A percentile compares a stretch with the other conserved stretches of the same genome.
These are phyloP conservation scores for Capreolus pygargus DNA, from an alignment of 2,113 vertebrate species.

Conservation along the genomic window DNA sequence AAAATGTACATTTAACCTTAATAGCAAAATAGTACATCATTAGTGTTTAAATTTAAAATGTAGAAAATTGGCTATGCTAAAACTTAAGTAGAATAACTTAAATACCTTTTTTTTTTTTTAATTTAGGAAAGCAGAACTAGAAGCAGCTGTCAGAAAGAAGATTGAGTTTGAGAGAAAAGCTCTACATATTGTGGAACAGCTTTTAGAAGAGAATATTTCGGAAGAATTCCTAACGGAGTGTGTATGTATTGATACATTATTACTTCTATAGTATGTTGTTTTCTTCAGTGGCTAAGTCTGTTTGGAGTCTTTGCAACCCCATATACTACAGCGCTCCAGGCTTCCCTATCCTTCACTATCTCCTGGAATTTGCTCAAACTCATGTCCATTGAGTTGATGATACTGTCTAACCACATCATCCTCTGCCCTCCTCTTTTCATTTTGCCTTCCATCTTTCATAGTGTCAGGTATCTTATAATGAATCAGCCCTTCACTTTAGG, in stretches of 20 bases:
- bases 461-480: neutral
- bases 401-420: neutral
- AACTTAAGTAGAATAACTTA: neutral
- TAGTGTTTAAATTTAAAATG: slow-evolving; percentile 7
- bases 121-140: slow-evolving; percentile 88
- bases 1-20: neutral
- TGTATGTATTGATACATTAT: slow-evolving; percentile 82
- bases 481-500: neutral
- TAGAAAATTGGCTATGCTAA: neutral
- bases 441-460: neutral
- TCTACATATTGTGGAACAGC: slow-evolving; percentile 88
- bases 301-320: neutral
- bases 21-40: neutral
- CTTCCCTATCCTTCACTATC: neutral
- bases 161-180: slow-evolving; percentile 91
- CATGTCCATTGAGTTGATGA: neutral
- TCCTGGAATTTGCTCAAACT: neutral
- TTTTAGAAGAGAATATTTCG: slow-evolving; percentile 89
- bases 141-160: slow-evolving; percentile 85
- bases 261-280: neutral
- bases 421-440: neutral
- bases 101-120: neutral
- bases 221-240: slow-evolving; percentile 91
- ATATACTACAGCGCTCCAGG: neutral
- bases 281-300: neutral